A percentile compares a stretch with the other conserved stretches of the same genome.
phyloP scores from a whole-genome alignment of 2,797 vertebrate genomes.

The Acipenser ruthenus region DNA sequence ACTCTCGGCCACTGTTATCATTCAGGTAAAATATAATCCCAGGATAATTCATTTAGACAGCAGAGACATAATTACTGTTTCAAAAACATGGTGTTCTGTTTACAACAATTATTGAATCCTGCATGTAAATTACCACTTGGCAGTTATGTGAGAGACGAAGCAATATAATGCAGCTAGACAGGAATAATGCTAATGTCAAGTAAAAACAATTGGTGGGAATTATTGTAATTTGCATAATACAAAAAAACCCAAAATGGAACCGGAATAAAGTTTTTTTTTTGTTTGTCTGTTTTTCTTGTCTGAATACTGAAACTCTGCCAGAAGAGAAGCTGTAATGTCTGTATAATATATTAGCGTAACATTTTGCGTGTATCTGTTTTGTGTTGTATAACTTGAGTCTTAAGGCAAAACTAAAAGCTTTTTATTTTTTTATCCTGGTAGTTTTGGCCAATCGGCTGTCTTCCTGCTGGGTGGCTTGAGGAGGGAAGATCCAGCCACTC shows the following conservation, averaged over 20 bases:
- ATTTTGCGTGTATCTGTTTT: background rate
- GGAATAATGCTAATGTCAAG: background rate
- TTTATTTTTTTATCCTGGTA: slow-evolving; percentile 26
- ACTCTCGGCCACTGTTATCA: slow-evolving; percentile 76
- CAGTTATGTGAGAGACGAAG: background rate
- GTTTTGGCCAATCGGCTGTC: slow-evolving; percentile 88
- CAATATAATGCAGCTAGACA: background rate
- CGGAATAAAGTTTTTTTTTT: background rate
- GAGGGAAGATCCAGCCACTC: slow-evolving; percentile 71
- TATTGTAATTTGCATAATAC: background rate
- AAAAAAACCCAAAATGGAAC: background rate
- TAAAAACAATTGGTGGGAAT: background rate
- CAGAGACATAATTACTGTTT: background rate
- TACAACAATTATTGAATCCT: background rate
- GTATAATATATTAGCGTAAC: too few species aligned
- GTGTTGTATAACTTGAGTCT: background rate
- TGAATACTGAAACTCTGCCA: background rate
- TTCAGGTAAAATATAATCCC: slow-evolving; percentile 63
- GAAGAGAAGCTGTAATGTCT: too few species aligned
- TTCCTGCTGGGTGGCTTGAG: slow-evolving; percentile 80
- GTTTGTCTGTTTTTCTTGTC: slow-evolving; percentile 7
- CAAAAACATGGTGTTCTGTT: background rate
- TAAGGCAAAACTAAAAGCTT: background rate
- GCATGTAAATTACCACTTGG: too few species aligned
- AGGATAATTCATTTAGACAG: background rate